Percentiles rank a stretch among this genome's conserved stretches.
phyloP scores from a whole-genome alignment of 2,113 vertebrate species.

The Vanacampus margaritifer region DNA sequence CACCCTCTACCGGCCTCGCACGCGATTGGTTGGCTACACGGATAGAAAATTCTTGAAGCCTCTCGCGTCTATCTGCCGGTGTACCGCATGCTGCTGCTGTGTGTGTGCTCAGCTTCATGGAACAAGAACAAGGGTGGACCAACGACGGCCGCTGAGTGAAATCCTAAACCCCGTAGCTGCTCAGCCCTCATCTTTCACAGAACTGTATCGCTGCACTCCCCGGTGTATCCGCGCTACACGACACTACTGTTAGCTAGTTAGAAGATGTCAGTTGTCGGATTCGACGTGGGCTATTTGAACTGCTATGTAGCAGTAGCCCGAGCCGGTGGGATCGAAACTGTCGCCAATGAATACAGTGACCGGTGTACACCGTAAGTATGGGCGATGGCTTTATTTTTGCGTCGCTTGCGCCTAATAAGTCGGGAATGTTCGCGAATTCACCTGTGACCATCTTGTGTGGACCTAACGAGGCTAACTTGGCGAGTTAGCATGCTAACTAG shows the following conservation, averaged over 20 bases:
- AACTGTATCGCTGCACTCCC: conserved; percentile 14
- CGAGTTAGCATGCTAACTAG: conserved; percentile 53
- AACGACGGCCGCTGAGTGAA: conserved; percentile 38
- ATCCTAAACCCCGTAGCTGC: conserved; percentile 21
- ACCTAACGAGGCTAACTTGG: conserved; percentile 31
- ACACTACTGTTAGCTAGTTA: conserved; percentile 5
- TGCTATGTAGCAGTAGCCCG: conserved; percentile 95
- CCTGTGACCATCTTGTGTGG: background rate
- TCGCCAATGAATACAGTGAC: conserved; percentile 97
- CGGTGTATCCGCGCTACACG: conserved; percentile 4
- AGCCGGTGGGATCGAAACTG: conserved; percentile 93
- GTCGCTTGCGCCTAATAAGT: fast-evolving
- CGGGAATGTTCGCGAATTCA: background rate
- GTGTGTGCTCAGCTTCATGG: conserved; percentile 52
- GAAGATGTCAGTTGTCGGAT: conserved; percentile 93
- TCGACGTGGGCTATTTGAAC: conserved; percentile 91
- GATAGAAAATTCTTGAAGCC: conserved; percentile 62
- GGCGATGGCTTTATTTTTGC: fast-evolving
- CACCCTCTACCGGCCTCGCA: conserved; percentile 20
- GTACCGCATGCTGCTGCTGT: conserved; percentile 59
- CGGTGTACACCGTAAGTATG: conserved; percentile 90
- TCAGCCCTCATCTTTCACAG: conserved; percentile 2
- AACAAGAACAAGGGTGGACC: conserved; percentile 57
- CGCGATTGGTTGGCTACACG: conserved; percentile 37
- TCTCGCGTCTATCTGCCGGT: conserved; percentile 51